phyloP scores from a whole-genome alignment of 2,797 vertebrate genomes.

The Cyclopterus lumpus region DNA sequence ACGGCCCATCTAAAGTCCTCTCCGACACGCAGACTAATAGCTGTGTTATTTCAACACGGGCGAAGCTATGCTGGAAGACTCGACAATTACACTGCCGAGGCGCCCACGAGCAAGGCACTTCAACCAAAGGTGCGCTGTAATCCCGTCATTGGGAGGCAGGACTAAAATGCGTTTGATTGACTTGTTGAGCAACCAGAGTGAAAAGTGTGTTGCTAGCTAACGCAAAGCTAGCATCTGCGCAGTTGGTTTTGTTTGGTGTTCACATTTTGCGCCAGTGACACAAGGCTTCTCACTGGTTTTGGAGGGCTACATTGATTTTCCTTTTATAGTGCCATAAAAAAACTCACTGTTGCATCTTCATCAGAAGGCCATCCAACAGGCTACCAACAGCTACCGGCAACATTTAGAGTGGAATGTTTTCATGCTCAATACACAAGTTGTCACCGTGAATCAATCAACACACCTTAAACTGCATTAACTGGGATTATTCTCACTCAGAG shows the following conservation, averaged over 20 bases:
- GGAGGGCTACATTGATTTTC: not conserved
- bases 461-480: not conserved
- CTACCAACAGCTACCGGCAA: too few relatives aligned
- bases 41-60: not conserved
- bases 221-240: not conserved
- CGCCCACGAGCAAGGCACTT: not conserved
- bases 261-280: not conserved
- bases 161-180: not conserved
- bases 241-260: not conserved
- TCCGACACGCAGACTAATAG: conserved; percentile 40
- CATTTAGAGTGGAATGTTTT: too few relatives aligned
- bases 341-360: too few relatives aligned
- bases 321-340: not conserved
- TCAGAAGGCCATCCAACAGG: too few relatives aligned
- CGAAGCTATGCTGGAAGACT: not conserved
- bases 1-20: conserved; percentile 15
- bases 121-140: not conserved
- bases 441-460: not conserved
- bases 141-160: not conserved
- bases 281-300: not conserved
- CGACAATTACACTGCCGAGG: not conserved
- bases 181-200: not conserved
- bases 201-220: not conserved
- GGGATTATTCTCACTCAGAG: not conserved
- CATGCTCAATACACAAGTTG: not conserved